phyloP scores from a whole-genome alignment of 2,888 invertebrate species.

The Merodon equestris region DNA sequence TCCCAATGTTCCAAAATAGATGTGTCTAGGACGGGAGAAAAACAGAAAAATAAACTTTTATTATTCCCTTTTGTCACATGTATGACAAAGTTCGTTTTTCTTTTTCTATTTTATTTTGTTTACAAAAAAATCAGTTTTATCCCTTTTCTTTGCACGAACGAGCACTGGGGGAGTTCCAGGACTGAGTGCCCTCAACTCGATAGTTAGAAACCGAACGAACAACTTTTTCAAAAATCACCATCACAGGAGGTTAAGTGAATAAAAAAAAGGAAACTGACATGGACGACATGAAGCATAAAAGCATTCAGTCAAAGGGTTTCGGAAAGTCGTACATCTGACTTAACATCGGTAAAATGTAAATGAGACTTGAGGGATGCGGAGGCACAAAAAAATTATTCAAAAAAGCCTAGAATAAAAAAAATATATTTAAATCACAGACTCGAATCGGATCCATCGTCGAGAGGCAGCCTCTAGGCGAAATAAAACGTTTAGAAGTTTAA shows the following conservation, averaged over 20 bases:
- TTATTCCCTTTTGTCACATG: conserved; percentile 64
- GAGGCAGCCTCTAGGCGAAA: conserved; percentile 42
- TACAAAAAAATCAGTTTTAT: conserved; percentile 26
- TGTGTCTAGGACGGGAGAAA: background rate
- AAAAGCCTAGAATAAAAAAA: conserved; percentile 21
- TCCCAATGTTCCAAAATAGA: conserved; percentile 11
- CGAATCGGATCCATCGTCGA: conserved; percentile 21
- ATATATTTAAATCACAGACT: conserved; percentile 48
- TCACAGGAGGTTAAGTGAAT: conserved; percentile 58
- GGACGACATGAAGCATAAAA: background rate
- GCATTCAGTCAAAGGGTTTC: conserved; percentile 33
- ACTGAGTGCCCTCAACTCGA: conserved; percentile 19
- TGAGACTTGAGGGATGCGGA: conserved; percentile 23
- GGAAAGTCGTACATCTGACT: conserved; percentile 15
- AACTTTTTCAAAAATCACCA: conserved; percentile 55
- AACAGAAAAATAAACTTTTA: conserved; percentile 35
- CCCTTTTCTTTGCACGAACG: conserved; percentile 33
- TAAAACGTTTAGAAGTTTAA: conserved; percentile 66
- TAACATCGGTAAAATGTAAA: conserved; percentile 55
- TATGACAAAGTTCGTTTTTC: conserved; percentile 66
- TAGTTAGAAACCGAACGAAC: conserved; percentile 34
- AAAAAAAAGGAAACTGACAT: background rate
- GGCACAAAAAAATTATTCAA: conserved; percentile 39
- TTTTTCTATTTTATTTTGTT: conserved; percentile 21
- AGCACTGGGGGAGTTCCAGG: conserved; percentile 42